Conservation (phyloP, 1,140 invertebrate genomes). For the Diorhabda elongata region DNA sequence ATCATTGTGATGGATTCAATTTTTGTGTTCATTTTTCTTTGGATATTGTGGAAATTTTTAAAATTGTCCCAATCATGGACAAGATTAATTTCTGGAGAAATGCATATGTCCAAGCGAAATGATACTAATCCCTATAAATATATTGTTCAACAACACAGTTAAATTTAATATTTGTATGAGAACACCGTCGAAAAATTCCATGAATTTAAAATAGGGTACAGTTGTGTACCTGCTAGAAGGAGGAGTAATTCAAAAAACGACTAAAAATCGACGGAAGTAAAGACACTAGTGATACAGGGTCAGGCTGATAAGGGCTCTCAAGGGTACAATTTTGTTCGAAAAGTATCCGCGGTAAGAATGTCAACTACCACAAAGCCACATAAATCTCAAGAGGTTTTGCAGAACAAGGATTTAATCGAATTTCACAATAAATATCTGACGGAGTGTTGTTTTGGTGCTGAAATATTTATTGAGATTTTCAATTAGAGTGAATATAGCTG, state of each 20-base stretch:
- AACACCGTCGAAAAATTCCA: neutral
- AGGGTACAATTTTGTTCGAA: conserved; percentile 8
- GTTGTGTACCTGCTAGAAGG: neutral
- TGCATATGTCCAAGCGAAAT: no score
- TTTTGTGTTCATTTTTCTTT: no score
- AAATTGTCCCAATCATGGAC: no score
- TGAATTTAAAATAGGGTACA: neutral
- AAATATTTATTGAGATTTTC: no score
- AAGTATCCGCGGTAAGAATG: conserved; percentile 5
- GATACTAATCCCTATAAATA: neutral
- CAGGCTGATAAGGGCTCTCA: conserved; percentile 12
- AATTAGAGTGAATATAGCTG: no score
- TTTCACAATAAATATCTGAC: conserved; percentile 6
- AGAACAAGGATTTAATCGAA: conserved; percentile 9
- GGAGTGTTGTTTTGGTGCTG: neutral
- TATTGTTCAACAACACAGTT: neutral
- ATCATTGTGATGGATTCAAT: no score
- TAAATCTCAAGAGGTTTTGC: conserved; percentile 15
- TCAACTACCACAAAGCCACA: conserved; percentile 10
- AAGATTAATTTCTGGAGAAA: no score
- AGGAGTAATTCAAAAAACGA: neutral
- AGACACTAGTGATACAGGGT: conserved; percentile 12
- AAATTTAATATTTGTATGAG: neutral
- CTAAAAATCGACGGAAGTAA: neutral
- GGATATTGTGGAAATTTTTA: no score